A percentile compares a stretch with the other conserved stretches of the same genome.
phyloP scores from a whole-genome alignment of 2,888 invertebrate species.

The Bellardia bayeri region DNA sequence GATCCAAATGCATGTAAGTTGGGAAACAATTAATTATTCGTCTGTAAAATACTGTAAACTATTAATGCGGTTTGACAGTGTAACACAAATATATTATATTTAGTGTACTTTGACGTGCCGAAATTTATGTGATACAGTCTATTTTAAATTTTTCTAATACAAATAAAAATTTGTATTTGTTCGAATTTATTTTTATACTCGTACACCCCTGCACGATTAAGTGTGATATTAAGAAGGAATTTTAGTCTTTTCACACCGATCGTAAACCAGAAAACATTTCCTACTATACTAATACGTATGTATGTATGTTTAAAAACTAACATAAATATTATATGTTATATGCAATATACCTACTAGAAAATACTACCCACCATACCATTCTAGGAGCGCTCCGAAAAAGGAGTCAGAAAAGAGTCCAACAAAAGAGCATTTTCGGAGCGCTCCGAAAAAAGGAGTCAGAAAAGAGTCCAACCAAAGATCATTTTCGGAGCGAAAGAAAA shows the following conservation, averaged over 20 bases:
- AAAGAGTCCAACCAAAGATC: too few species aligned
- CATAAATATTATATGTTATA: neutral
- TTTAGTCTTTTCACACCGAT: neutral
- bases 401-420: too few species aligned
- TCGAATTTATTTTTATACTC: neutral
- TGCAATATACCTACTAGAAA: too few species aligned
- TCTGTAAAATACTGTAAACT: conserved; percentile 4
- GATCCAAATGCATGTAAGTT: conserved; percentile 16
- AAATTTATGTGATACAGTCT: neutral
- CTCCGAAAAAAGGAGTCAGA: too few species aligned
- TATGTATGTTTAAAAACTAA: neutral
- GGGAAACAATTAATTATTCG: conserved; percentile 36
- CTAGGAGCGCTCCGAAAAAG: too few species aligned
- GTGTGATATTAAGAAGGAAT: neutral
- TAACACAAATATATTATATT: conserved; percentile 18
- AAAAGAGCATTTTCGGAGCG: too few species aligned
- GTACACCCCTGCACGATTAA: neutral
- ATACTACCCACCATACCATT: too few species aligned
- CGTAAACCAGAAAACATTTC: conserved; percentile 5
- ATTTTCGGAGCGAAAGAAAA: too few species aligned
- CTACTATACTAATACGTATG: neutral
- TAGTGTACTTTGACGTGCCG: neutral
- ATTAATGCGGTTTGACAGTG: conserved; percentile 16
- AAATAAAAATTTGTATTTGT: neutral
- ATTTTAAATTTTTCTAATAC: neutral